Percentiles rank a stretch among this genome's conserved stretches.
phyloP scores from a whole-genome alignment of 2,113 vertebrate species.

The Syngnathus scovelli region DNA sequence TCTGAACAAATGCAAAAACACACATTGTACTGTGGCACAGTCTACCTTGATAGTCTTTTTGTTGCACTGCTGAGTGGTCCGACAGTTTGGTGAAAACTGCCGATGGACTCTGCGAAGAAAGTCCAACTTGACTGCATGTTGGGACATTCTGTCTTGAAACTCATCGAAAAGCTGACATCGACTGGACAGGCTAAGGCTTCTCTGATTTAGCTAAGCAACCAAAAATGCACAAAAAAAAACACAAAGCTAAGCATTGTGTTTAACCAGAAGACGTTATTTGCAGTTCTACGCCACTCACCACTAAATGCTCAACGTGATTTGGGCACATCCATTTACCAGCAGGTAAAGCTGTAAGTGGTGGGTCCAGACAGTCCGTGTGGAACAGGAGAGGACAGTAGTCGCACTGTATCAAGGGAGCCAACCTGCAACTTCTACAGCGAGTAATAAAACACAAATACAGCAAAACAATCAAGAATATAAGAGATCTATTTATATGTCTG shows the following conservation, averaged over 20 bases:
- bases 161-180: constrained; percentile 97
- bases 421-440: constrained; percentile 85
- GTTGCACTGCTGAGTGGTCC: constrained; percentile 74
- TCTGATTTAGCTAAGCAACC: constrained; percentile 86
- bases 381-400: constrained; percentile 97
- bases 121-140: constrained; percentile 94
- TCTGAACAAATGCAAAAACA: neutral
- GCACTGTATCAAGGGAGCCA: constrained; percentile 94
- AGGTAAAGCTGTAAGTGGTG: constrained; percentile 94
- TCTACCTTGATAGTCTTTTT: constrained; percentile 87
- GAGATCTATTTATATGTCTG: neutral
- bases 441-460: neutral
- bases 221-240: constrained; percentile 31
- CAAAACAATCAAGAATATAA: neutral
- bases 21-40: neutral
- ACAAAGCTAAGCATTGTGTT: neutral
- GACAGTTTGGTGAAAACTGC: constrained; percentile 82
- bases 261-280: neutral
- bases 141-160: constrained; percentile 95
- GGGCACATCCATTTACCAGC: constrained; percentile 98
- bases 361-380: constrained; percentile 98
- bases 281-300: constrained; percentile 72
- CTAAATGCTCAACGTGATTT: constrained; percentile 92
- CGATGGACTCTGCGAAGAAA: constrained; percentile 92
- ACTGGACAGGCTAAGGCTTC: constrained; percentile 88